Base-by-base conservation (phyloP, 2,113 vertebrate genomes). In the Lates calcarifer region DNA sequence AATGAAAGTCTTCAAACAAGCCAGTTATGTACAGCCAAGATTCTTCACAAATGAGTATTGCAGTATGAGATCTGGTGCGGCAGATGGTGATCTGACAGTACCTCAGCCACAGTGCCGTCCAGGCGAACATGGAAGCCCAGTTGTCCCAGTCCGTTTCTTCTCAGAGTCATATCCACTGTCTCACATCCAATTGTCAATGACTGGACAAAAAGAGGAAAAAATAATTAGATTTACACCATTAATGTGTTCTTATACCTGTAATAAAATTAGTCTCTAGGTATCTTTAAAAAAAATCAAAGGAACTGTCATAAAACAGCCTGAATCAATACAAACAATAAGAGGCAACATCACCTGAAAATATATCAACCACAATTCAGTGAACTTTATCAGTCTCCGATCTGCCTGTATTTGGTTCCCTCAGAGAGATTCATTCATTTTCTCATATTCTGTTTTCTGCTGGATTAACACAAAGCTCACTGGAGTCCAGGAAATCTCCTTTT, bases 61-160 rank as follows among this genome's bases (percentile, higher is more conserved):
- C 15, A 31, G 61, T 26, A 18, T 3, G 7, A 74, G 74, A 45
- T 76, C 13, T 62, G 67, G 51, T n/a, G 56, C 4, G 39, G 22
- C 77, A 72, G 70, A 69, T 64, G 75, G 75, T 67, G 26, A 10
- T 83, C 22, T 39, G 56, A 84, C 3, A 0, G 26, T 90, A 93
- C 93, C 92, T 99, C 97, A 0, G 97, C 97, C 84, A 99, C 98
- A 0, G 97, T 98, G 41, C 97, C 97, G 0, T 99, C 98, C 26
- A 96, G 92, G n/a, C 97, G 96, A 18, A 99, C 97, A 0, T 98
- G 98, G 93, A 99, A 99, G 24, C 98, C 98, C 88, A 99, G 92
- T 66, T 99, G 98, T 18, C 98, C 98, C 39, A 99, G 93, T 0
- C 98, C 97, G 0, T 99, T 98, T 83, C 97, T 92, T 74, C 97